Conservation (phyloP, 2,797 vertebrate species). For the Australoheros facetus region DNA sequence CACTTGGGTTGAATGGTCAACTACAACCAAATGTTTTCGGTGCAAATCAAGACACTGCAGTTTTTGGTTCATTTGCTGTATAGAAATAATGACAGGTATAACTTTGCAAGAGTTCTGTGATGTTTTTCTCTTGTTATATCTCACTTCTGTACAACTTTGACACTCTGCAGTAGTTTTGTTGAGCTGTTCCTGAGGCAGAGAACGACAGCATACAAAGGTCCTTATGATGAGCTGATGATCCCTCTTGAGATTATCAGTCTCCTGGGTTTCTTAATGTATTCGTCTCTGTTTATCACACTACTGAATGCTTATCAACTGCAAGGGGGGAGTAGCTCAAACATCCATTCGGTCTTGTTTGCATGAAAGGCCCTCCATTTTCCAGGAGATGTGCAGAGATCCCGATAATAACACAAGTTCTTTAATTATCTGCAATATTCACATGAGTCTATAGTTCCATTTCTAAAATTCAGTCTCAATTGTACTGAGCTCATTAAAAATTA, state of each 20-base stretch:
- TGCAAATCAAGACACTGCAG: not conserved
- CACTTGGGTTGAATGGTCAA: slow-evolving; percentile 17
- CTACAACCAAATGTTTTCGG: not conserved
- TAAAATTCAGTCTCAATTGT: slow-evolving; percentile 73
- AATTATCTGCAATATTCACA: slow-evolving; percentile 79
- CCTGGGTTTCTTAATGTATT: slow-evolving; percentile 64
- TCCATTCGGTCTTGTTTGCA: slow-evolving; percentile 52
- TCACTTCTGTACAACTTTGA: slow-evolving; percentile 55
- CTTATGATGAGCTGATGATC: slow-evolving; percentile 69
- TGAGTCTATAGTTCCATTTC: slow-evolving; percentile 76
- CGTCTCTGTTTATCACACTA: slow-evolving; percentile 58
- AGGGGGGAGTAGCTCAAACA: slow-evolving; percentile 49
- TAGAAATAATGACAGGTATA: slow-evolving; percentile 26
- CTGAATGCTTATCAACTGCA: slow-evolving; percentile 55
- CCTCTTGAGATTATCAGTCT: slow-evolving; percentile 64
- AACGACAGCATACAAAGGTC: slow-evolving; percentile 57
- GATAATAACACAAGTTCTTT: slow-evolving; percentile 70
- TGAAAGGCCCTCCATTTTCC: slow-evolving; percentile 20
- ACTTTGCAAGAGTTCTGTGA: slow-evolving; percentile 23
- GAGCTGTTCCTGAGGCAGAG: slow-evolving; percentile 52
- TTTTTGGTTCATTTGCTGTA: slow-evolving; percentile 15
- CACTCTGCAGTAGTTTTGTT: slow-evolving; percentile 49
- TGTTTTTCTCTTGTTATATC: slow-evolving; percentile 34
- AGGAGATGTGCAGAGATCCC: slow-evolving; percentile 56
- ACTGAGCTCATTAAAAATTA: slow-evolving; percentile 85